Percentiles rank a stretch among this genome's conserved stretches.
Evolutionary conservation across 2,888 invertebrate species (phyloP).

Genomic region (Busseola fusca): DNA sequence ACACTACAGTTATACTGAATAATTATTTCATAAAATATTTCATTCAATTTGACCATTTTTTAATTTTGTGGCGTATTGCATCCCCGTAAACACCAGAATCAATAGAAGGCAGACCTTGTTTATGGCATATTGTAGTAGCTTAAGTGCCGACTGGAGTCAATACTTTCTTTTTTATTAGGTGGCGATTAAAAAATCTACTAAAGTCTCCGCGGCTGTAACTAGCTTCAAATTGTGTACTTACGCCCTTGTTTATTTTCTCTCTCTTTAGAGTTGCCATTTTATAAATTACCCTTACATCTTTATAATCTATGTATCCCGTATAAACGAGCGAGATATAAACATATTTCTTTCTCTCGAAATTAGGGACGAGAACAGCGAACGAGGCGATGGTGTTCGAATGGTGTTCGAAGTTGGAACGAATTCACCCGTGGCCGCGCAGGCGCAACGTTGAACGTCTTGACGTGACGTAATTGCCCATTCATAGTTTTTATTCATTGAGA

Average conservation of each 20-base stretch:
- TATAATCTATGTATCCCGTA: background rate
- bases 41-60: too few relatives aligned
- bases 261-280: constrained; percentile 12
- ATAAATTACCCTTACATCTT: background rate
- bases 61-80: too few relatives aligned
- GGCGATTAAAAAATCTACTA: background rate
- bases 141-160: too few relatives aligned
- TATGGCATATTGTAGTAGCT: too few relatives aligned
- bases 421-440: constrained; percentile 79
- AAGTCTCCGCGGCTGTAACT: too few relatives aligned
- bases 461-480: constrained; percentile 89
- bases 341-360: constrained; percentile 35
- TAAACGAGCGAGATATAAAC: constrained; percentile 4
- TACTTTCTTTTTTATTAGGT: background rate
- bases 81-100: too few relatives aligned
- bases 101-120: too few relatives aligned
- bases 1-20: too few relatives aligned
- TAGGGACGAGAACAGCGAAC: constrained; percentile 32
- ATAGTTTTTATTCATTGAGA: constrained; percentile 87
- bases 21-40: too few relatives aligned
- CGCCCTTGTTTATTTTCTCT: background rate
- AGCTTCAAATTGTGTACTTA: background rate
- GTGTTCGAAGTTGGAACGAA: constrained; percentile 53
- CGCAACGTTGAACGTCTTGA: constrained; percentile 80
- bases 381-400: constrained; percentile 39